Evolutionary conservation across 2,797 vertebrate species (phyloP).

Genomic region (Sylvia borin): DNA sequence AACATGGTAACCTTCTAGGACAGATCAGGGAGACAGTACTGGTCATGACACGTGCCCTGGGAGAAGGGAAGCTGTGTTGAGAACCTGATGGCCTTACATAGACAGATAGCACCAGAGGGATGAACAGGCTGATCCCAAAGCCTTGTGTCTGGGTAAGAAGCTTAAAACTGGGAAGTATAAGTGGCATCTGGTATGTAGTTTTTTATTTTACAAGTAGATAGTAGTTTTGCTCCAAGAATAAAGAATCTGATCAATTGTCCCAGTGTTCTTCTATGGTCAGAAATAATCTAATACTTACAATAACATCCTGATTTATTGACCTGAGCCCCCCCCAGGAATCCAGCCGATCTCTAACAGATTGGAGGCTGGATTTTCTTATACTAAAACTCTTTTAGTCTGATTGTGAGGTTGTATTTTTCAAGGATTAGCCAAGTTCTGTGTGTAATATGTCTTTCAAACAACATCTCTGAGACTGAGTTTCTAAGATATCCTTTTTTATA

Average conservation of each 20-base stretch:
- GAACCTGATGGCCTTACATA: background rate
- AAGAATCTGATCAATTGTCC: background rate
- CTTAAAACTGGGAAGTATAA: background rate
- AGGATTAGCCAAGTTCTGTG: background rate
- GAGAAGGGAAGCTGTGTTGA: background rate
- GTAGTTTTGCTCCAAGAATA: background rate
- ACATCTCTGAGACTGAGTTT: background rate
- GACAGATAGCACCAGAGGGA: background rate
- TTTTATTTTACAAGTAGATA: background rate
- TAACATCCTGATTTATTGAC: background rate
- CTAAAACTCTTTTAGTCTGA: background rate
- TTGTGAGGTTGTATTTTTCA: background rate
- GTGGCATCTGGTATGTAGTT: background rate
- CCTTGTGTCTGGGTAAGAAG: background rate
- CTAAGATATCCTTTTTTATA: background rate
- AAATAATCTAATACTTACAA: background rate
- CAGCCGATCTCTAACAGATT: background rate
- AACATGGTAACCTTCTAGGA: background rate
- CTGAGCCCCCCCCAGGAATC: background rate
- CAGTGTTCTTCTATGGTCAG: background rate
- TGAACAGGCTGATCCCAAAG: background rate
- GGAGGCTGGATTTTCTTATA: background rate
- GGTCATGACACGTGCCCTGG: background rate
- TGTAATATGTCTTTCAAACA: background rate
- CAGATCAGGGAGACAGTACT: background rate